A percentile compares a stretch with the other conserved stretches of the same genome.
Conservation (phyloP, 2,888 invertebrate species). For the Spicauda simplicius region DNA sequence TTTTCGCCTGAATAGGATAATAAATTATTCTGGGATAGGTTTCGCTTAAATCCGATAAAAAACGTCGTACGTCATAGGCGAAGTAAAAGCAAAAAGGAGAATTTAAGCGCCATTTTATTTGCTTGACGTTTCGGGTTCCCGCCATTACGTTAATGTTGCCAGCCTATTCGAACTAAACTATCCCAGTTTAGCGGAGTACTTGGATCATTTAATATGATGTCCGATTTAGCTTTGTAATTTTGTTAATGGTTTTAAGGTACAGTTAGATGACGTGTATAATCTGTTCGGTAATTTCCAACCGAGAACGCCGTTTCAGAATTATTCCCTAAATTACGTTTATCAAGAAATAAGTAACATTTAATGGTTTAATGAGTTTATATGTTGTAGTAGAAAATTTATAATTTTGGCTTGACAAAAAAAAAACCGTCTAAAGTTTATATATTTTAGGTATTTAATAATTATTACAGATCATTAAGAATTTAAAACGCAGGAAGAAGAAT, state of each 20-base stretch:
- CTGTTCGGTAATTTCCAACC: constrained; percentile 1
- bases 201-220: constrained; percentile 22
- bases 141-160: constrained; percentile 47
- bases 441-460: too few relatives aligned
- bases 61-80: constrained; percentile 35
- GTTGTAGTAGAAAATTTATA: too few relatives aligned
- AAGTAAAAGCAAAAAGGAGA: constrained; percentile 39
- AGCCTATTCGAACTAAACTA: constrained; percentile 36
- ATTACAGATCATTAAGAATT: too few relatives aligned
- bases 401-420: too few relatives aligned
- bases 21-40: constrained; percentile 39
- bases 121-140: constrained; percentile 44
- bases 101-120: constrained; percentile 42
- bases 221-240: constrained; percentile 10
- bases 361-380: too few relatives aligned
- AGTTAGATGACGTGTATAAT: constrained; percentile 6
- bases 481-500: too few relatives aligned
- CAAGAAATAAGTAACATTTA: too few relatives aligned
- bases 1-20: constrained; percentile 40
- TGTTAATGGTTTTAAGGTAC: constrained; percentile 33
- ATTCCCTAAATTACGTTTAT: neutral
- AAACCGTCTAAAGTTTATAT: too few relatives aligned
- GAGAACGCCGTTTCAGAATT: neutral
- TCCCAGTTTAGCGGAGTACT: constrained; percentile 13
- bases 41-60: constrained; percentile 36